Conservation (phyloP, 2,113 vertebrate genomes). For the Peromyscus maniculatus region DNA sequence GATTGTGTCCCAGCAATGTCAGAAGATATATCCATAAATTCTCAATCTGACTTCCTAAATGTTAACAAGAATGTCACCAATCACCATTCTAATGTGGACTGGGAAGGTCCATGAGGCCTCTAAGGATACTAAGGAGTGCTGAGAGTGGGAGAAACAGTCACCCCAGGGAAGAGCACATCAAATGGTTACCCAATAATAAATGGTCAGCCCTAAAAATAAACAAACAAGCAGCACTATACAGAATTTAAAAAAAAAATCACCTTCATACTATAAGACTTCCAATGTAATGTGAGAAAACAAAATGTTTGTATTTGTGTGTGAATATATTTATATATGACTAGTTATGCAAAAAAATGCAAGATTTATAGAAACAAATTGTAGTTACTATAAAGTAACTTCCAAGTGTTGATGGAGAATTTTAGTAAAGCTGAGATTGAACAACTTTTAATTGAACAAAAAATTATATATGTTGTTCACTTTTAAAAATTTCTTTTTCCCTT, state of each 20-base stretch:
- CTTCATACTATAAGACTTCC: background rate
- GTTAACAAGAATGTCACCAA: background rate
- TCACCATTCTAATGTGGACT: background rate
- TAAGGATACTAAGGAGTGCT: background rate
- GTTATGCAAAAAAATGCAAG: background rate
- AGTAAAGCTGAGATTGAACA: background rate
- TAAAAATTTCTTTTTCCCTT: too few species aligned
- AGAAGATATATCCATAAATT: background rate
- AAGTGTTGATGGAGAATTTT: background rate
- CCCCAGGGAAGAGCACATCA: background rate
- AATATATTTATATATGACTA: background rate
- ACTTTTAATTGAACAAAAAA: background rate
- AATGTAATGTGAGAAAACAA: background rate
- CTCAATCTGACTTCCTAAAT: background rate
- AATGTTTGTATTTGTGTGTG: background rate
- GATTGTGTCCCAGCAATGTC: background rate
- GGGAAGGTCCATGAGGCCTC: background rate
- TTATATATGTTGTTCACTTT: background rate
- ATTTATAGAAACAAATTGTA: background rate
- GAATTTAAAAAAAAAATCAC: background rate
- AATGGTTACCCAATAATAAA: background rate
- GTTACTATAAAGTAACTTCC: background rate
- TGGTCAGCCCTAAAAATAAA: background rate
- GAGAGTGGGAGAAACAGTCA: background rate
- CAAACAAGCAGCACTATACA: background rate